Evolutionary conservation across 2,113 vertebrate genomes (phyloP).

Genomic region (Manacus vitellinus): DNA sequence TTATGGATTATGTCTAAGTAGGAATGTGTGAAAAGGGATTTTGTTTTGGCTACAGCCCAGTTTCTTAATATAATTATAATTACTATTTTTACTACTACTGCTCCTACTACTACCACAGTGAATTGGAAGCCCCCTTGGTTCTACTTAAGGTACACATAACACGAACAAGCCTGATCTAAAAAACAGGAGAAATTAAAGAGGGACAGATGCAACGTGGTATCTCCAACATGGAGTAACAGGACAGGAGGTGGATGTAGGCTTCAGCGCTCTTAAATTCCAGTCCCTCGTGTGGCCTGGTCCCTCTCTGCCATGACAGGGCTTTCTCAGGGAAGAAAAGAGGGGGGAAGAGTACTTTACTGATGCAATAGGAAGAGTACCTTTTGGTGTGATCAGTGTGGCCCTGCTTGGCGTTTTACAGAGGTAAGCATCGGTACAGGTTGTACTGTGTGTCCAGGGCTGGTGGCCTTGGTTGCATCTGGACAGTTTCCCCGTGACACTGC

Average conservation of each 20-base stretch:
- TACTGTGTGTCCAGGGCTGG: background rate
- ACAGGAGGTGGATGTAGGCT: background rate
- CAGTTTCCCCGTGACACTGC: fast-evolving
- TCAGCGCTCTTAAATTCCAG: background rate
- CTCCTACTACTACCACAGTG: background rate
- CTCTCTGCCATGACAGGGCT: background rate
- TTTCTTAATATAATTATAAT: slow-evolving; percentile 51
- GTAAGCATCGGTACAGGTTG: too few species aligned
- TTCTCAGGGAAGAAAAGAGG: background rate
- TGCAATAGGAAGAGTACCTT: background rate
- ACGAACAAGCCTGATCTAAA: background rate
- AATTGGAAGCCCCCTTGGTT: background rate
- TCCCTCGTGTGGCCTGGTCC: background rate
- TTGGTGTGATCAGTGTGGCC: background rate
- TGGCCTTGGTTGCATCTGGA: background rate
- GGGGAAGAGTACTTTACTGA: background rate
- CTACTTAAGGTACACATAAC: background rate
- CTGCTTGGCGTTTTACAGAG: fast-evolving
- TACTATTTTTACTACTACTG: slow-evolving; percentile 42
- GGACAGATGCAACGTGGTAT: background rate
- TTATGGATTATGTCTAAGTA: slow-evolving; percentile 51
- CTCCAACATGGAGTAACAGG: background rate
- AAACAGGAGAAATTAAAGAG: background rate
- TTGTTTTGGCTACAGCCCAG: slow-evolving; percentile 36
- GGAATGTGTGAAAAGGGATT: slow-evolving; percentile 45